Evolutionary conservation across 2,113 vertebrate species (phyloP), one percentile per base, ranked within the genome.

Genomic region (Gobio gobio): DNA sequence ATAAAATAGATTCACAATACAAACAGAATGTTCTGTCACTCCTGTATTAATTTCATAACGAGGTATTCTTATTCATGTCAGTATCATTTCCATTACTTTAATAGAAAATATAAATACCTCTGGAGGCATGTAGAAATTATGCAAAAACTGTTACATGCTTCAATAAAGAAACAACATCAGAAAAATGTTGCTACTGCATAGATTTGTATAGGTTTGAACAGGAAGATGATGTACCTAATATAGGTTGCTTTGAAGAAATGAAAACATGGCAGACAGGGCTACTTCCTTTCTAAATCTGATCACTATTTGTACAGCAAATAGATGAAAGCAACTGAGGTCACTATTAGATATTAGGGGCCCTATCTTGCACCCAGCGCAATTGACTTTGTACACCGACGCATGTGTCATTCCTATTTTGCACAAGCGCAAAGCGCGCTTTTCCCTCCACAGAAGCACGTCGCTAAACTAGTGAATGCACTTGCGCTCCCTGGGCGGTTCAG

Each of bases 241-340:
- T 47, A 81, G 54, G 43, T 66, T 68, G 45, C 61, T 81, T 66
- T 36, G 79, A 81, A 54, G 61, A 81, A 81, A 66, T 66, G 45
- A 80, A 66, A 81, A 68, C 24, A 51, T 81, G 43, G 8, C 24
- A 20, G 24, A 64, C 61, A 66, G 3, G 5, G 3, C 6, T 40
- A 22, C 63, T 54, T 36, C 47, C 47, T 58, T 72, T 54, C 29
- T 56, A 36, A 63, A 66, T 20, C 70, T 63, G 43, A 64, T 78
- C 76, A n/a, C 68, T 64, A 14, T 77, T 29, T 40, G 75, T 76
- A 76, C 18, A 18, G 61, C 43, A 76, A 24, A 47, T 18, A 78
- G 81, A 83, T 83, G 81, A 83, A 58, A 73, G 80, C 80, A 54
- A 20, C 10, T 22, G 24, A n/a, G 51, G 18, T 72, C 47, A 56